Base-by-base conservation (phyloP, 2,888 invertebrate species). In the Drosophila antonietae region DNA sequence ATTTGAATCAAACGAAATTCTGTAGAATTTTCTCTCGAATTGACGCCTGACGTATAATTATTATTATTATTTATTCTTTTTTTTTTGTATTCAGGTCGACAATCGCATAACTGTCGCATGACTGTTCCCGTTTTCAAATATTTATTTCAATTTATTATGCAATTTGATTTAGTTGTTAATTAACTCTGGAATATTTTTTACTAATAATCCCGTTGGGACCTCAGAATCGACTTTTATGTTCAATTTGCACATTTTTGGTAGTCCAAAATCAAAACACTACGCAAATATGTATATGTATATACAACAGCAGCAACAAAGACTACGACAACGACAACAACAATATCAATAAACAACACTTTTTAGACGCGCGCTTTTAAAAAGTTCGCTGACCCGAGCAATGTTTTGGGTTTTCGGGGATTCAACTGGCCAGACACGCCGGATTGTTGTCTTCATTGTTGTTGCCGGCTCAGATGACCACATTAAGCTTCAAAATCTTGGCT, bases 341-440 rank as follows among this genome's bases (percentile, higher is more conserved):
- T 62, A 70, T 75, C 61, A 78, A 75, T 74, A 80, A 76, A 83
- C 68, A 73, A 80, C 63, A 71, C 79, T 66, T 75, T 75, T 83
- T 84, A 68, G 84, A 73, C 68, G 80, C 64, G 67, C 56, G 74
- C 68, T 67, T 60, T 68, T 20, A 46, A 79, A 76, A 83, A 83
- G 88, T 90, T 90, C 88, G 90, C 81, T 90, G 88, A 89, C 88
- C 88, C 74, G 76, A 75, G 72, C 81, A 81, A 83, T 81, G 74
- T 76, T 89, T 87, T 73, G 81, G 69, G 23, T 64, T 77, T 86
- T 84, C 51, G 81, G 75, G 75, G 69, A 81, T 68, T 64, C 79
- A 68, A 73, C 83, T 79, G 73, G 85, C 65, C 85, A 81, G 88
- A 79, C 88, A 81, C 53, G 81, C 78, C 61, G 71, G 67, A 68